Conservation (phyloP, 1,140 invertebrate genomes). For the Drosophila gunungcola region DNA sequence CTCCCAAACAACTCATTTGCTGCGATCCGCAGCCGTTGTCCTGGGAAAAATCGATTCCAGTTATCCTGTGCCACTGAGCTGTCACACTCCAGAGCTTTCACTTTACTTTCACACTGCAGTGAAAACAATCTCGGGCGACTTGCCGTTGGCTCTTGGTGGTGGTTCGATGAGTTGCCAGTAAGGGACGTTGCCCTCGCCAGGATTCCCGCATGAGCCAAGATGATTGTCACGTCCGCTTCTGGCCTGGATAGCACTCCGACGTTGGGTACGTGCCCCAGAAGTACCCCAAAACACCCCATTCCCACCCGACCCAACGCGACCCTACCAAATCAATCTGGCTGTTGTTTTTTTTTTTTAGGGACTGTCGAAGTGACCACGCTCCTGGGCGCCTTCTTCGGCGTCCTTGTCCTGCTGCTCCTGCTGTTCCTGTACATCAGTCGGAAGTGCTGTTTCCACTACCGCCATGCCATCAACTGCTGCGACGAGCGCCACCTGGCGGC, state of each 20-base stretch:
- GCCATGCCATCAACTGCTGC: slow-evolving; percentile 87
- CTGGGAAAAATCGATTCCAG: slow-evolving; percentile 77
- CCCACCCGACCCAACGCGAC: slow-evolving; percentile 1
- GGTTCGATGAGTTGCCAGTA: slow-evolving; percentile 18
- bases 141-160: slow-evolving; percentile 6
- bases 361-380: slow-evolving; percentile 92
- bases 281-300: slow-evolving; percentile 1
- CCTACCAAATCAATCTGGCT: neutral
- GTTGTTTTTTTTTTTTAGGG: slow-evolving; percentile 86
- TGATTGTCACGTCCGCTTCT: slow-evolving; percentile 83
- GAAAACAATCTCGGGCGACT: slow-evolving; percentile 36
- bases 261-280: slow-evolving; percentile 64
- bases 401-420: slow-evolving; percentile 90
- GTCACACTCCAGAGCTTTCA: slow-evolving; percentile 66
- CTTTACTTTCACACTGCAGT: slow-evolving; percentile 32
- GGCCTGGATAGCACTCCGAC: slow-evolving; percentile 80
- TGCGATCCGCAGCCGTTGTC: slow-evolving; percentile 31
- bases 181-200: slow-evolving; percentile 18
- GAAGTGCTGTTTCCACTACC: slow-evolving; percentile 90
- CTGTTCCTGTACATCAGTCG: slow-evolving; percentile 93
- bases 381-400: slow-evolving; percentile 90
- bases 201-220: slow-evolving; percentile 72
- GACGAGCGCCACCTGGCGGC: slow-evolving; percentile 86
- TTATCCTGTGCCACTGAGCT: slow-evolving; percentile 50
- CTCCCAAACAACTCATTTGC: slow-evolving; percentile 1